A percentile compares a stretch with the other conserved stretches of the same genome.
Conservation (phyloP, 2,113 vertebrate genomes). For the Zootoca vivipara region DNA sequence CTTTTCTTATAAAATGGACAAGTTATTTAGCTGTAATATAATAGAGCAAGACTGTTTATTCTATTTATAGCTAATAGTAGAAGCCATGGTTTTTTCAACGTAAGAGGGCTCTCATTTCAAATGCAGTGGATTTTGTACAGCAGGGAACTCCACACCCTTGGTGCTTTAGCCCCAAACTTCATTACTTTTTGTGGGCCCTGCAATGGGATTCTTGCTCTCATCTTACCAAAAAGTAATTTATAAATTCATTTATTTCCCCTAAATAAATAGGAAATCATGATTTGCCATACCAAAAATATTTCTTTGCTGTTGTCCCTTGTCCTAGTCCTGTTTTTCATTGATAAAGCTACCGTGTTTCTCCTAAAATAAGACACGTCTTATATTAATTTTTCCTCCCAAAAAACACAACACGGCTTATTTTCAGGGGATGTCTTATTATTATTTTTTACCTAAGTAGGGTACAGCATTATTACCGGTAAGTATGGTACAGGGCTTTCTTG, state of each 20-base stretch:
- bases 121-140: slow-evolving; percentile 13
- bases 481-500: too few relatives aligned
- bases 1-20: slow-evolving; percentile 27
- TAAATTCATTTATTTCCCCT: neutral
- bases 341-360: too few relatives aligned
- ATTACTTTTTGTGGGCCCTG: neutral
- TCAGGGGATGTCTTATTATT: too few relatives aligned
- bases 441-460: too few relatives aligned
- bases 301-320: too few relatives aligned
- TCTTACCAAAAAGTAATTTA: neutral
- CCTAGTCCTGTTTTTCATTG: neutral
- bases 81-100: slow-evolving; percentile 8
- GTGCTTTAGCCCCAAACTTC: slow-evolving; percentile 23
- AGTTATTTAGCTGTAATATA: slow-evolving; percentile 42
- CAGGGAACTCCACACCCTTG: neutral
- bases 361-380: too few relatives aligned
- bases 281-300: too few relatives aligned
- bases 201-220: neutral
- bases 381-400: too few relatives aligned
- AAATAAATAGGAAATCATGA: neutral
- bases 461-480: too few relatives aligned
- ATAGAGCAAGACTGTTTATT: neutral
- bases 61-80: slow-evolving; percentile 17
- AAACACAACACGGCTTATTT: too few relatives aligned
- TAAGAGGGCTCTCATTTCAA: slow-evolving; percentile 37